Conservation (phyloP, 2,888 invertebrate species). For the Netelia melanura region DNA sequence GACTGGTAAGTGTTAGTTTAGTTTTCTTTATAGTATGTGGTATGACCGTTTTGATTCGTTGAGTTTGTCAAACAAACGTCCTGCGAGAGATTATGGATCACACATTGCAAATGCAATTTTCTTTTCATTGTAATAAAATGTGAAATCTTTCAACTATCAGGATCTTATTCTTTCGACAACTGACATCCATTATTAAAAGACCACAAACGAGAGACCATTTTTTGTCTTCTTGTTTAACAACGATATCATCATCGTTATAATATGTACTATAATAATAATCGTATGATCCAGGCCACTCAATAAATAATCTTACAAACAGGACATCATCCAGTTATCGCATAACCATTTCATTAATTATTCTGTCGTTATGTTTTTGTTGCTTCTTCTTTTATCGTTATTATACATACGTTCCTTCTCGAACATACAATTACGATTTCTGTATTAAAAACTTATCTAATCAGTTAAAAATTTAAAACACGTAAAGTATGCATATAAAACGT, state of each 20-base stretch:
- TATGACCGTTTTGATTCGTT: constrained; percentile 65
- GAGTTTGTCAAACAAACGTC: constrained; percentile 35
- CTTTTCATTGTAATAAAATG: constrained; percentile 62
- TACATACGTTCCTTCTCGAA: constrained; percentile 60
- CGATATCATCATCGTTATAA: constrained; percentile 52
- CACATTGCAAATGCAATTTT: constrained; percentile 48
- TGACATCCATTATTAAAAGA: constrained; percentile 52
- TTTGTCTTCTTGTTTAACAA: constrained; percentile 38
- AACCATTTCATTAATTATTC: constrained; percentile 52
- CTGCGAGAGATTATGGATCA: constrained; percentile 29
- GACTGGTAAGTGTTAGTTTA: constrained; percentile 32
- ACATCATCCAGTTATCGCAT: constrained; percentile 52
- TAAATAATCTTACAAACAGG: constrained; percentile 68
- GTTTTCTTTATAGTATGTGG: constrained; percentile 40
- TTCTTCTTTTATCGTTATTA: constrained; percentile 39
- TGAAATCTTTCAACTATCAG: constrained; percentile 63
- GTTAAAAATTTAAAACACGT: constrained; percentile 69
- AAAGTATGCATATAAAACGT: constrained; percentile 70
- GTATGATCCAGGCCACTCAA: constrained; percentile 67
- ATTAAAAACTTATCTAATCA: constrained; percentile 69
- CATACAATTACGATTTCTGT: constrained; percentile 65
- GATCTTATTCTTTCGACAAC: constrained; percentile 57
- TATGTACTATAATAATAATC: constrained; percentile 62
- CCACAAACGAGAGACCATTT: constrained; percentile 53
- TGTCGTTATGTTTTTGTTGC: constrained; percentile 33